Base-by-base conservation (phyloP, 2,113 vertebrate genomes). In the Hylia prasina region DNA sequence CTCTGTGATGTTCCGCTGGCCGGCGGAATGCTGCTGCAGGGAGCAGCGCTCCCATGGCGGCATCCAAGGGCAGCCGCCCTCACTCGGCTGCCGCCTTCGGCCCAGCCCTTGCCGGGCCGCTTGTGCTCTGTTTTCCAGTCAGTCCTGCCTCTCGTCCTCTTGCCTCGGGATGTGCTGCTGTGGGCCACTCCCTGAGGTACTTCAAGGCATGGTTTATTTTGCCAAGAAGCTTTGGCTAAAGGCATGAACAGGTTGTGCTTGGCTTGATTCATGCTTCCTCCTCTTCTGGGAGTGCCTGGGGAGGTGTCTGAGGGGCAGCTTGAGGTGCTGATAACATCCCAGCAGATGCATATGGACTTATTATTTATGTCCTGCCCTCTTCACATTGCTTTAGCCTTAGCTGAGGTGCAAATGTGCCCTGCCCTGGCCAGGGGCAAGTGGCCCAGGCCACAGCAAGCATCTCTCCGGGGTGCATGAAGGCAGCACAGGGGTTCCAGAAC, bases 41-140 rank as follows among this genome's bases (percentile, higher is more conserved):
- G 18, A 65, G 54, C 2, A 0, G 33, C 1, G 1, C 30, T 76
- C 13, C 77, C n/a, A 4, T 1, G 1, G 0, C 0, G 0, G 10
- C 21, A 10, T 3, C n/a, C 1, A 0, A 8, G 42, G 25, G 31
- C 6, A 2, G 64, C 54, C 6, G 0, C 5, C 0, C 4, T 2
- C 5, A 18, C 82, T 44, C 82, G 39, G 90, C 82, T 40, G 66
- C 1, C 3, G 19, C 48, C 13, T 11, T 1, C 0, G 11, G 66
- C 88, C 78, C 71, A n/a, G 81, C 84, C 87, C 84, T 50, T 69
- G 61, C 78, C 5, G 4, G 82, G 78, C 93, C 96, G 27, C 22
- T 68, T 0, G 0, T 20, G 68, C 53, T 75, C 64, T 65, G 5
- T 58, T 96, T 93, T 90, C 87, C 37, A 5, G 21, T 50, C 77